These are phyloP conservation scores for Lacanobia wlatinum DNA, from an alignment of 2,888 invertebrate species.

Conservation along the genomic window DNA sequence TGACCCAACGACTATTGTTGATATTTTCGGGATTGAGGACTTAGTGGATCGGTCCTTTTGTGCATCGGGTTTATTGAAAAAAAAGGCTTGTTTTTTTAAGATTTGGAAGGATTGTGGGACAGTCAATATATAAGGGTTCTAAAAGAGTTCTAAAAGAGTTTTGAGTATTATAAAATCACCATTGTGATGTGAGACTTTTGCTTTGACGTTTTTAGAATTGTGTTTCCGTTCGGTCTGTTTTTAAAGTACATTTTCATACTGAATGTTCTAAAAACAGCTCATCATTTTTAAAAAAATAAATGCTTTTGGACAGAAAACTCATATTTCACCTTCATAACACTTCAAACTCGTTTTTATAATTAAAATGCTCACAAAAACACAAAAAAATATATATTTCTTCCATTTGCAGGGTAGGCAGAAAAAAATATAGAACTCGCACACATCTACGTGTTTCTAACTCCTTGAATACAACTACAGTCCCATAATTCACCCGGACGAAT, in stretches of 20 bases:
- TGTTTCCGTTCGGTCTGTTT: not conserved
- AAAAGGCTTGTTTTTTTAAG: slow-evolving; percentile 8
- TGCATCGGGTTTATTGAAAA: slow-evolving; percentile 19
- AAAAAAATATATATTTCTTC: slow-evolving; percentile 9
- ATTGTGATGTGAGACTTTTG: not conserved
- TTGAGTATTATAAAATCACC: not conserved
- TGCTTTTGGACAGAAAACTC: not conserved
- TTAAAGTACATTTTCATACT: not conserved
- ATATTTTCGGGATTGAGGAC: slow-evolving; percentile 46
- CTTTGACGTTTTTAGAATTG: not conserved
- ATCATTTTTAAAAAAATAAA: not conserved
- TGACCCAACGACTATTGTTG: slow-evolving; percentile 64
- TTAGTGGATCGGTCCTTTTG: slow-evolving; percentile 30
- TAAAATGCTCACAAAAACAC: slow-evolving; percentile 40
- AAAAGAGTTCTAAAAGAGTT: not conserved
- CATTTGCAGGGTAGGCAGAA: slow-evolving; percentile 22
- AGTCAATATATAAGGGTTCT: not conserved
- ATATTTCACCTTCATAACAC: not conserved
- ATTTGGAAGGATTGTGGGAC: not conserved
- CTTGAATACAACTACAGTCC: slow-evolving; percentile 60
- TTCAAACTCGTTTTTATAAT: slow-evolving; percentile 41
- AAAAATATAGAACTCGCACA: slow-evolving; percentile 36
- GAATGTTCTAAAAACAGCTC: not conserved
- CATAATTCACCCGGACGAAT: slow-evolving; percentile 66
- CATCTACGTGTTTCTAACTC: slow-evolving; percentile 46